Evolutionary conservation across 2,113 vertebrate genomes (phyloP).

Genomic region (Plecotus auritus): DNA sequence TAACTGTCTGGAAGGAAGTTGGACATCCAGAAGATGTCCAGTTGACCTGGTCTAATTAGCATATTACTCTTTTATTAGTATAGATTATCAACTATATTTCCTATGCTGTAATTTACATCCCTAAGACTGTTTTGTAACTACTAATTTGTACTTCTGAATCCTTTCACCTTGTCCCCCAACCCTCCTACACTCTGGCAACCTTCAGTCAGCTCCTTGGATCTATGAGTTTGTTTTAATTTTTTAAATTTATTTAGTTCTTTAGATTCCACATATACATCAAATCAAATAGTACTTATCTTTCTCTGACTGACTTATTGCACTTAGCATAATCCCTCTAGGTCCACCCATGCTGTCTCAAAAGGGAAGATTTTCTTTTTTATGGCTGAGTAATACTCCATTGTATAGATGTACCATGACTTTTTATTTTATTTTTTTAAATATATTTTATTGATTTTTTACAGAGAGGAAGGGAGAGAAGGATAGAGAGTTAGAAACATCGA

Average conservation of each 20-base stretch:
- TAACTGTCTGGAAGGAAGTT: too few species aligned
- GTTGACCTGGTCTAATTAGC: too few species aligned
- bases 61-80: too few species aligned
- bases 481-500: too few species aligned
- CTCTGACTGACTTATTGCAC: background rate
- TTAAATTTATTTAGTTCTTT: background rate
- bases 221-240: background rate
- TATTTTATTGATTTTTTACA: too few species aligned
- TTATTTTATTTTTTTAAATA: too few species aligned
- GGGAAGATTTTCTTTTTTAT: background rate
- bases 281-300: background rate
- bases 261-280: background rate
- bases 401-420: background rate
- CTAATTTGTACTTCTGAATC: background rate
- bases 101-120: background rate
- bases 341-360: background rate
- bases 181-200: background rate
- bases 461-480: too few species aligned
- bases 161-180: background rate
- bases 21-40: too few species aligned
- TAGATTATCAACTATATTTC: background rate
- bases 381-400: background rate
- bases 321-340: background rate
- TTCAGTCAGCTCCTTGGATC: background rate
- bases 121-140: background rate